Evolutionary conservation across 2,888 invertebrate species (phyloP), one percentile per base, ranked within the genome.

Genomic region (Stenolophus ochropezus): DNA sequence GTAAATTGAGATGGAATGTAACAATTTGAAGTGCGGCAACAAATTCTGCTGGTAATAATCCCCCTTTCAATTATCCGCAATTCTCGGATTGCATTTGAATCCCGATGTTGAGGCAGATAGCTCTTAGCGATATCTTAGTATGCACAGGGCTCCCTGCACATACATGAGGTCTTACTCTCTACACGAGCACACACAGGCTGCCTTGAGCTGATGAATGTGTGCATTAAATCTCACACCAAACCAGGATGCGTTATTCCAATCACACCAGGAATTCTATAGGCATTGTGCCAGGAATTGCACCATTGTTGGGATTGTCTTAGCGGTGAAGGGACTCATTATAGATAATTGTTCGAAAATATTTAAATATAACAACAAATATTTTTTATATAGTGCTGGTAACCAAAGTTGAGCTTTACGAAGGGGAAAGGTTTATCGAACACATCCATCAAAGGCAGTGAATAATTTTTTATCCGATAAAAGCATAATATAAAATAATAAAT

Each of bases 221-320:
- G 47, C 42, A 69, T 69, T 69, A 69, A 69, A 69, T 42, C 18
- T 16, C 47, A 27, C 18, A 69, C 18, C 11, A 42, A 69, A 69
- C 69, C 42, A 42, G 69, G 33, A 33, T 69, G 69, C 42, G 69
- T 69, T 14, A 51, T 51, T 51, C 51, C 5, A 16, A 51, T 51
- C 16, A 51, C 11, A 51, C 14, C 18, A 16, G 51, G 51, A 51
- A 42, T 42, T 42, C 51, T 14, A 14, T 51, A 16, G 18, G 51
- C 14, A 51, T 16, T 16, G 18, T 51, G 5, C 16, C 8, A 4
- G 8, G 11, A 42, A 42, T 33, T 33, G 8, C 33, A 33, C 33
- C 5, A 33, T 42, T 42, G 33, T 42, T 11, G 2, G 11, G 33
- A 42, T 42, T 42, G 33, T 42, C 8, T 6, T 8, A 42, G 33